phyloP scores from a whole-genome alignment of 2,797 vertebrate genomes.

The Streptopelia turtur region DNA sequence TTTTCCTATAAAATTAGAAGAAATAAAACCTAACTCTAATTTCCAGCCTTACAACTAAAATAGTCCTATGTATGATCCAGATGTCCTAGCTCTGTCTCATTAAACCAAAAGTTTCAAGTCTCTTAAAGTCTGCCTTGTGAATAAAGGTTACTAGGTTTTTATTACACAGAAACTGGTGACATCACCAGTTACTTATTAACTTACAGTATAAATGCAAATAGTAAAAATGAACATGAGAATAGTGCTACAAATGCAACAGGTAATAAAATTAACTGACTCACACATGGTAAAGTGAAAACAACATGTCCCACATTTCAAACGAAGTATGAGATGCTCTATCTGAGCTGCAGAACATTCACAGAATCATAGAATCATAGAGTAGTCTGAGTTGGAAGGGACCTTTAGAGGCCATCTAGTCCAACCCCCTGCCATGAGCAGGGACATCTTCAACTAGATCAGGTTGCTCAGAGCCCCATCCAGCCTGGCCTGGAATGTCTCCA shows the following conservation, averaged over 20 bases:
- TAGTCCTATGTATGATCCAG: not conserved
- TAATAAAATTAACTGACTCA: not conserved
- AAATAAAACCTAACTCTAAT: not conserved
- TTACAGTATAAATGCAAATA: not conserved
- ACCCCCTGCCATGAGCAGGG: too few species aligned
- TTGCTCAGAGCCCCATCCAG: too few species aligned
- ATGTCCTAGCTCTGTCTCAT: not conserved
- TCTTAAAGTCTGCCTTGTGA: not conserved
- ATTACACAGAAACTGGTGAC: not conserved
- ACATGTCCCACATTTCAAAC: not conserved
- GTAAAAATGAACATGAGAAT: not conserved
- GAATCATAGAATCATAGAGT: too few species aligned
- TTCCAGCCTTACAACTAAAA: not conserved
- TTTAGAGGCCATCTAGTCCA: too few species aligned
- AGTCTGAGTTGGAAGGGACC: too few species aligned
- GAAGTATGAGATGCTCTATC: accelerated
- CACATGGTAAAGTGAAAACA: not conserved
- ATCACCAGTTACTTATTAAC: conserved; percentile 53
- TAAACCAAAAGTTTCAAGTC: not conserved
- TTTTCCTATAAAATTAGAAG: not conserved
- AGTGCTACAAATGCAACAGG: not conserved
- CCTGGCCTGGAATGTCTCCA: too few species aligned
- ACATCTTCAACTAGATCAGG: too few species aligned
- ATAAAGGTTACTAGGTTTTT: not conserved
- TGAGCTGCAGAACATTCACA: not conserved